A percentile compares a stretch with the other conserved stretches of the same genome.
phyloP scores from a whole-genome alignment of 2,888 invertebrate species.

The Thelaira solivaga region DNA sequence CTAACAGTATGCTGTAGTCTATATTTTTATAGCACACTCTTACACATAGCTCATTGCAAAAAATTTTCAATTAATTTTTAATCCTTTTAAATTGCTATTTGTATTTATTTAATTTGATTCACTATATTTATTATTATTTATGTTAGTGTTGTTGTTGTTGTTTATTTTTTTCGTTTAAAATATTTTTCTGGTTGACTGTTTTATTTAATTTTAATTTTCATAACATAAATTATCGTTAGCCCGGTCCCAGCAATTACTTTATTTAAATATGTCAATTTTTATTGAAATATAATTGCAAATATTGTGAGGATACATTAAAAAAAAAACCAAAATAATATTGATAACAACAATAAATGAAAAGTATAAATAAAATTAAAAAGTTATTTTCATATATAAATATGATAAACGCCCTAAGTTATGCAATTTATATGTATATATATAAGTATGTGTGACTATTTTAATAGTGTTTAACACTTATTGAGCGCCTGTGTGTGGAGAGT shows the following conservation, averaged over 20 bases:
- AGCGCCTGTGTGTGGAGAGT: not conserved
- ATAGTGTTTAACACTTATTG: constrained; percentile 8
- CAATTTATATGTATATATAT: too few relatives aligned
- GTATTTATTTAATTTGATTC: constrained; percentile 58
- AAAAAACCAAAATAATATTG: too few relatives aligned
- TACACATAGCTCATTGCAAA: not conserved
- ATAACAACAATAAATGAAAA: not conserved
- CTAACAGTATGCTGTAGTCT: constrained; percentile 33
- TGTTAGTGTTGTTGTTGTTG: not conserved
- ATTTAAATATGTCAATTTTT: constrained; percentile 50
- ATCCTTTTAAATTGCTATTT: constrained; percentile 56
- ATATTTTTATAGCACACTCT: not conserved
- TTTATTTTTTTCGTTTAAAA: too few relatives aligned
- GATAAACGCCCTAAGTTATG: constrained; percentile 49
- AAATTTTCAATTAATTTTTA: constrained; percentile 59
- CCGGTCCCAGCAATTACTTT: constrained; percentile 39
- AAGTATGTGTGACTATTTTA: constrained; percentile 6
- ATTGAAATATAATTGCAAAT: constrained; percentile 54
- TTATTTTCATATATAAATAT: constrained; percentile 8
- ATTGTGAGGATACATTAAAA: not conserved
- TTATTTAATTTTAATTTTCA: constrained; percentile 40
- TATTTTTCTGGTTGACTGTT: not conserved
- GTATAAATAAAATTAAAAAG: constrained; percentile 42
- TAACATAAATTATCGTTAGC: constrained; percentile 48
- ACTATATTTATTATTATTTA: not conserved